Conservation (phyloP, 1,140 invertebrate species). For the Leptinotarsa defecta region DNA sequence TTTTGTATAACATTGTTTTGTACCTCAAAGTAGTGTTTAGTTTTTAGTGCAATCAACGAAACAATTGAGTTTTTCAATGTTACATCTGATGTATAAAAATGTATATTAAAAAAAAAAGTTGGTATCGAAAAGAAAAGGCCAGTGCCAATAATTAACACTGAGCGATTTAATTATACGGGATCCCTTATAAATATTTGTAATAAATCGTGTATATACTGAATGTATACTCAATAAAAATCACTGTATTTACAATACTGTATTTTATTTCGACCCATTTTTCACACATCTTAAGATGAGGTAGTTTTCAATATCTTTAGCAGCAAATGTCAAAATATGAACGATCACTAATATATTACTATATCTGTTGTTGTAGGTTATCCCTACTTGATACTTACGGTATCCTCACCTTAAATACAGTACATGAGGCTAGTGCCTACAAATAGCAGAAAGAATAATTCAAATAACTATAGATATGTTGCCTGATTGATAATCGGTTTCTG, state of each 20-base stretch:
- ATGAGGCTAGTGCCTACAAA: too few species aligned
- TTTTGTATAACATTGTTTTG: conserved; percentile 31
- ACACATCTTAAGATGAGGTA: too few species aligned
- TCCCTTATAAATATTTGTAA: conserved; percentile 40
- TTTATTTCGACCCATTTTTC: too few species aligned
- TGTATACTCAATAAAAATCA: conserved; percentile 46
- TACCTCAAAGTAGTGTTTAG: conserved; percentile 30
- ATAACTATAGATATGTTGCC: too few species aligned
- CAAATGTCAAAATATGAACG: too few species aligned
- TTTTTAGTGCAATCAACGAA: conserved; percentile 37
- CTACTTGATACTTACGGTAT: too few species aligned
- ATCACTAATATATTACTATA: too few species aligned
- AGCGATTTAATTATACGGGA: conserved; percentile 33
- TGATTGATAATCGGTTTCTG: too few species aligned
- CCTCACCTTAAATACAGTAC: too few species aligned
- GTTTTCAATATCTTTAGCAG: too few species aligned
- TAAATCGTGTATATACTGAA: conserved; percentile 43
- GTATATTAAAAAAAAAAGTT: conserved; percentile 29
- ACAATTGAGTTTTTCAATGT: conserved; percentile 33
- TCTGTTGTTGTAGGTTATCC: too few species aligned
- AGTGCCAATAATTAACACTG: conserved; percentile 17
- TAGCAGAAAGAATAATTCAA: too few species aligned
- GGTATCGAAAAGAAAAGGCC: conserved; percentile 36
- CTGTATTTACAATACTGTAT: conserved; percentile 41
- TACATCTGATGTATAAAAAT: conserved; percentile 35